These are phyloP conservation scores for Eulemur coronatus DNA, from an alignment of 2,797 vertebrate species.

Conservation along the genomic window DNA sequence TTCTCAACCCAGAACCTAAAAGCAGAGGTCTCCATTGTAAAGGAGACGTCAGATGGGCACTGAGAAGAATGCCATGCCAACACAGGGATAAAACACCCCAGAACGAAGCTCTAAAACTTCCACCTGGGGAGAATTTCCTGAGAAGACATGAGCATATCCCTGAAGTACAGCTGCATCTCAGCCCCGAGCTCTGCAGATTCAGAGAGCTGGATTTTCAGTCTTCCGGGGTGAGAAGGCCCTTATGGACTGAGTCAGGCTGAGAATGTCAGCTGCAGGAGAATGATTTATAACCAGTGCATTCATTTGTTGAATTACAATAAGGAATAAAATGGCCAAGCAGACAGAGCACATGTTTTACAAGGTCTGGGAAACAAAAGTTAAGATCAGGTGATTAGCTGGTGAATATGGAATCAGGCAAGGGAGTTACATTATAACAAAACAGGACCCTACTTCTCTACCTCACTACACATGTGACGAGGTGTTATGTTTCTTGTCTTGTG, in stretches of 20 bases:
- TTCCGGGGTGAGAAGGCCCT: not conserved
- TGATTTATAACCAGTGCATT: not conserved
- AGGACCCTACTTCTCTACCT: not conserved
- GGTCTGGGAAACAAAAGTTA: not conserved
- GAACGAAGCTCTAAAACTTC: not conserved
- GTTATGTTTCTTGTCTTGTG: not conserved
- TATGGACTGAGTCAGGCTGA: not conserved
- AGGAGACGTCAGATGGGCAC: not conserved
- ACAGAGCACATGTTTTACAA: not conserved
- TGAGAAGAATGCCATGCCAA: not conserved
- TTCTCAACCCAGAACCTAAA: not conserved
- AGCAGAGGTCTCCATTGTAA: not conserved
- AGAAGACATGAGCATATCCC: not conserved
- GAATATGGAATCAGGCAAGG: not conserved
- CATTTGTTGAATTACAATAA: not conserved
- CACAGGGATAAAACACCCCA: not conserved
- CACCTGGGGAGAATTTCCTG: not conserved
- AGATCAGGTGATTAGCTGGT: not conserved
- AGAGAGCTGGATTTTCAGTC: not conserved
- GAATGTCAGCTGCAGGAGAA: not conserved
- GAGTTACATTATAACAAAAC: not conserved
- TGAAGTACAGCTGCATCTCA: rapidly evolving
- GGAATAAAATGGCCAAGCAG: constrained; percentile 11
- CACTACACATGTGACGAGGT: no score
- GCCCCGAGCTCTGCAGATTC: not conserved